Conservation (phyloP, 2,113 vertebrate species). For the Leucosticte australis region DNA sequence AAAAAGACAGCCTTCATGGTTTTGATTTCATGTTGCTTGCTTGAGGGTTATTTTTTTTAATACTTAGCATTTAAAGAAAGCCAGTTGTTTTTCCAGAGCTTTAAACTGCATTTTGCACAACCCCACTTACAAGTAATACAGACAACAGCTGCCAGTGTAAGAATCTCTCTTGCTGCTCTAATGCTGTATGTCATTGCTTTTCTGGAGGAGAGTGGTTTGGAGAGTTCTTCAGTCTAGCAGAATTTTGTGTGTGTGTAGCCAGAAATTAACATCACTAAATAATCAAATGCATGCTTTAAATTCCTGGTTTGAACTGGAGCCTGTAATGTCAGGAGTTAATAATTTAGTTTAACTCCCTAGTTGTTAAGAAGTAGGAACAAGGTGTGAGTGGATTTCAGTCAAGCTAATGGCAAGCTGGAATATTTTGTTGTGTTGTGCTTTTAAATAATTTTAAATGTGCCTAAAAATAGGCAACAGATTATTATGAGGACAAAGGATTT, state of each 20-base stretch:
- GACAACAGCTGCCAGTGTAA: neutral
- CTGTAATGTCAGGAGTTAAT: slow-evolving; percentile 74
- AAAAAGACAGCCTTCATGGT: neutral
- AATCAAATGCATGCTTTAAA: slow-evolving; percentile 79
- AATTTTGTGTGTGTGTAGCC: neutral
- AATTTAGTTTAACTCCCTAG: slow-evolving; percentile 42
- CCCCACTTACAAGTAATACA: neutral
- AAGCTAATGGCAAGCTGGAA: neutral
- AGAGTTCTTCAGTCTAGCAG: neutral
- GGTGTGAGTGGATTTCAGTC: slow-evolving; percentile 4
- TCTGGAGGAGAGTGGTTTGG: neutral
- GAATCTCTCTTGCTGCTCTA: neutral
- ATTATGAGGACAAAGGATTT: neutral
- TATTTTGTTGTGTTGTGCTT: neutral
- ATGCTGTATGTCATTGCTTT: neutral
- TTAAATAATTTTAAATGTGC: neutral
- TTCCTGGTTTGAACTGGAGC: slow-evolving; percentile 85
- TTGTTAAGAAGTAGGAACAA: neutral
- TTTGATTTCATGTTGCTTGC: neutral
- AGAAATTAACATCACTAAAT: slow-evolving; percentile 69
- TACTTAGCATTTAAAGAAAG: neutral
- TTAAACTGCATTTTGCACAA: neutral
- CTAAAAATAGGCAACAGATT: neutral
- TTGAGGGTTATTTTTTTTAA: neutral
- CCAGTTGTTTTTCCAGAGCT: neutral